These are phyloP conservation scores for Phymanthus crucifer DNA, from an alignment of 92 coral and sea anemone species.

Conservation along the genomic window DNA sequence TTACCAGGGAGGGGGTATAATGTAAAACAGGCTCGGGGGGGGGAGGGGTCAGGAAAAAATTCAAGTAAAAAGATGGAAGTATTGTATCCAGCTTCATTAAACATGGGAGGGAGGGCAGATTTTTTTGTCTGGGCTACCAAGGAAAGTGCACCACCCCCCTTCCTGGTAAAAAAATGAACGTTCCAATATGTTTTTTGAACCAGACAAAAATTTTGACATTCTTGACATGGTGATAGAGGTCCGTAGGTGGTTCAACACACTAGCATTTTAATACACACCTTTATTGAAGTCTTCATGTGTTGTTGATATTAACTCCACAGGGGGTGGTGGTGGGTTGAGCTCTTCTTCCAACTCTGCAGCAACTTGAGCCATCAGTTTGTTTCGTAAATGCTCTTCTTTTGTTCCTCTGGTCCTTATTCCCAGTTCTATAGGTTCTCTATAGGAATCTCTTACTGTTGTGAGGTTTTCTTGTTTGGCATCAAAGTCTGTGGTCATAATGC, in stretches of 20 bases:
- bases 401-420: constrained; percentile 74
- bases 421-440: constrained; percentile 66
- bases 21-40: no score
- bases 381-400: constrained; percentile 72
- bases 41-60: no score
- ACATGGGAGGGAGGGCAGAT: no score
- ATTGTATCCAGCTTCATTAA: no score
- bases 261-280: constrained; percentile 44
- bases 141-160: no score
- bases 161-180: no score
- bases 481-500: constrained; percentile 89
- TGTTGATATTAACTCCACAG: constrained; percentile 85
- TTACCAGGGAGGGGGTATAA: no score
- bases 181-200: no score
- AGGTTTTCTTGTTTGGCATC: constrained; percentile 77
- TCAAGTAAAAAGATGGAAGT: no score
- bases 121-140: no score
- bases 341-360: constrained; percentile 87
- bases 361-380: constrained; percentile 73
- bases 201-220: neutral
- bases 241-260: neutral
- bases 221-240: neutral
- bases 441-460: constrained; percentile 86
- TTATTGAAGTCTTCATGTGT: constrained; percentile 87
- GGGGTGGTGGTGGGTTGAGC: constrained; percentile 87